phyloP scores from a whole-genome alignment of 2,888 invertebrate genomes.

The Sepioteuthis lessoniana region DNA sequence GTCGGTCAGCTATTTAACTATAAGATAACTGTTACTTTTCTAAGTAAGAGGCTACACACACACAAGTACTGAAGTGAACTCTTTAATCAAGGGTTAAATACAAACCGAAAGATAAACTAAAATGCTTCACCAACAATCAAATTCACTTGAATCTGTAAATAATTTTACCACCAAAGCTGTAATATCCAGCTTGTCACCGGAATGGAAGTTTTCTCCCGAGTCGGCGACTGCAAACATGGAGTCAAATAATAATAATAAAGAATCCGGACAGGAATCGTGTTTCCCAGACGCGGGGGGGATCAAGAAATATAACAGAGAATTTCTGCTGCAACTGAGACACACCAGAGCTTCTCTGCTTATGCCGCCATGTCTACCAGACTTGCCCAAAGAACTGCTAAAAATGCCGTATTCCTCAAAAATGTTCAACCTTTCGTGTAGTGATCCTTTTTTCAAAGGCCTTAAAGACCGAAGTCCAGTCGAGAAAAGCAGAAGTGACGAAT shows the following conservation, averaged over 20 bases:
- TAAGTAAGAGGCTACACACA: background rate
- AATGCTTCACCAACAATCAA: slow-evolving; percentile 7
- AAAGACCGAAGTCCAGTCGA: slow-evolving; percentile 1
- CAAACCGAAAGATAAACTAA: background rate
- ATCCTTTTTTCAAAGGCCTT: background rate
- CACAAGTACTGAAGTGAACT: background rate
- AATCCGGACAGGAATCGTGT: background rate
- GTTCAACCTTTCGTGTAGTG: background rate
- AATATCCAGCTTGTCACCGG: background rate
- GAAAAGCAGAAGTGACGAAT: background rate
- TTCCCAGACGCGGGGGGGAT: background rate
- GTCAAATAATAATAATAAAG: background rate
- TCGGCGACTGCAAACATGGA: background rate
- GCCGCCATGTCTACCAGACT: slow-evolving; percentile 38
- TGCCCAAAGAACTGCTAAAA: slow-evolving; percentile 24
- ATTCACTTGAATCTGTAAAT: background rate
- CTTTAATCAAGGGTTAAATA: background rate
- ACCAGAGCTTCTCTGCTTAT: slow-evolving; percentile 35
- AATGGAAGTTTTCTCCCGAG: background rate
- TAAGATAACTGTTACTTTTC: background rate
- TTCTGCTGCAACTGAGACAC: background rate
- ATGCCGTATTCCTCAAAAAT: background rate
- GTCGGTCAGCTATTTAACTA: too few species aligned
- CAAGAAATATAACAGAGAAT: slow-evolving; percentile 35
- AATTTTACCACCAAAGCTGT: background rate